Evolutionary conservation across 2,888 invertebrate genomes (phyloP).

Genomic region (Pasiphila rectangulata): DNA sequence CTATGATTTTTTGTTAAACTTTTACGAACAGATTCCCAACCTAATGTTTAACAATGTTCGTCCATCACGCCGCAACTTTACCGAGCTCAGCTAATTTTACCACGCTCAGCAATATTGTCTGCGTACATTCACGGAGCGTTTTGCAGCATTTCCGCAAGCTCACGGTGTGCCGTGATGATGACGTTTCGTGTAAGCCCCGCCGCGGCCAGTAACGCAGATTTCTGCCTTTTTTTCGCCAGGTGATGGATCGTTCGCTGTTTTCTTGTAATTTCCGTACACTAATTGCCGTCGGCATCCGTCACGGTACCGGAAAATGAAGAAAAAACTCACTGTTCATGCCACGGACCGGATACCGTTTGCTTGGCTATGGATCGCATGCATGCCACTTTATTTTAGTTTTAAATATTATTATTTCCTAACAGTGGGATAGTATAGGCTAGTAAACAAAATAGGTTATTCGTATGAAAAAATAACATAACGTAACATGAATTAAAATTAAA

Average conservation of each 20-base stretch:
- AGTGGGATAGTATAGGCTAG: no score
- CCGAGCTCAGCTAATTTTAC: no score
- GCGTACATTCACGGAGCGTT: no score
- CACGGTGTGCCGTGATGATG: conserved; percentile 49
- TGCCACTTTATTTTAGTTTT: no score
- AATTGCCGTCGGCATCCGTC: conserved; percentile 76
- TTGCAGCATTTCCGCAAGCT: conserved; percentile 44
- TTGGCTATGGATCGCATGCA: neutral
- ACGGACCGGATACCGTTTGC: conserved; percentile 4
- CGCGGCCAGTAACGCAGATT: conserved; percentile 61
- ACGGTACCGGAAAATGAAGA: conserved; percentile 59
- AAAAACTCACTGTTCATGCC: conserved; percentile 54
- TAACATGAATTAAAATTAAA: no score
- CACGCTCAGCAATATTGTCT: conserved; percentile 1
- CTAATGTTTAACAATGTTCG: no score
- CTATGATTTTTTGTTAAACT: no score
- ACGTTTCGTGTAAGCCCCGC: conserved; percentile 50
- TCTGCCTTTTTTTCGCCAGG: conserved; percentile 71
- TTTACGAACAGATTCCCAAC: no score
- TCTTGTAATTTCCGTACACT: conserved; percentile 79
- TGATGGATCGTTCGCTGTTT: conserved; percentile 76
- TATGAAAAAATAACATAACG: no score
- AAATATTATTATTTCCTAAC: no score
- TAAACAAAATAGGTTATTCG: no score
- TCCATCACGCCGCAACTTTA: no score